Evolutionary conservation across 1,140 invertebrate genomes (phyloP).

Genomic region (Drosophila rhopaloa): DNA sequence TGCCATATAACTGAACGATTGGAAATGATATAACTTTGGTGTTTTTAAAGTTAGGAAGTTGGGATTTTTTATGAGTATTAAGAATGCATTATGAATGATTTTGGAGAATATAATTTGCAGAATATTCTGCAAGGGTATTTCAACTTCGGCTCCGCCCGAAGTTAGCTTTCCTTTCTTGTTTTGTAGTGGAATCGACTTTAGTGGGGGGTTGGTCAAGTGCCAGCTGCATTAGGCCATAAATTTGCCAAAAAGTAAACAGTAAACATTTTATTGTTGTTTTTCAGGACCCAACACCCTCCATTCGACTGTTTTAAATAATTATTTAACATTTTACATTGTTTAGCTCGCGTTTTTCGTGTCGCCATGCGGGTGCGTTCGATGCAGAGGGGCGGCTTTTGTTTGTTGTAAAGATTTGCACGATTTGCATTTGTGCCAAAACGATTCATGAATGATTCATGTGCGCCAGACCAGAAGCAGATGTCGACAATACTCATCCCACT

Average conservation of each 20-base stretch:
- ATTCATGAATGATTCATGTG: constrained; percentile 80
- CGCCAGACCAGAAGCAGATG: constrained; percentile 62
- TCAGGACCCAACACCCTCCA: constrained; percentile 6
- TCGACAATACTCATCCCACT: constrained; percentile 63
- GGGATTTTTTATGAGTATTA: no score
- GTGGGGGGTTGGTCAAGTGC: constrained; percentile 15
- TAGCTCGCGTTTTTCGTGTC: constrained; percentile 57
- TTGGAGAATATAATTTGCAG: no score
- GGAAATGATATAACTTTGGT: no score
- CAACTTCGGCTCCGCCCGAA: no score
- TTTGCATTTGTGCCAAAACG: constrained; percentile 78
- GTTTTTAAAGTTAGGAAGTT: no score
- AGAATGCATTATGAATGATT: no score
- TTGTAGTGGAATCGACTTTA: constrained; percentile 5
- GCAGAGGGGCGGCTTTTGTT: constrained; percentile 49
- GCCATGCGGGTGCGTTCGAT: constrained; percentile 29
- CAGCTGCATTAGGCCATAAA: constrained; percentile 76
- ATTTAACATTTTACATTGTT: constrained; percentile 82
- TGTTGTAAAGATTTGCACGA: constrained; percentile 77
- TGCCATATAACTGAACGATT: no score
- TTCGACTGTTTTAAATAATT: constrained; percentile 71
- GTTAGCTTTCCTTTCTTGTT: no score
- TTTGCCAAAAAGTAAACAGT: constrained; percentile 75
- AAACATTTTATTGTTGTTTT: constrained; percentile 71
- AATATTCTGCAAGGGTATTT: no score